phyloP scores from a whole-genome alignment of 1,140 invertebrate genomes.

The Anastatus disparis region DNA sequence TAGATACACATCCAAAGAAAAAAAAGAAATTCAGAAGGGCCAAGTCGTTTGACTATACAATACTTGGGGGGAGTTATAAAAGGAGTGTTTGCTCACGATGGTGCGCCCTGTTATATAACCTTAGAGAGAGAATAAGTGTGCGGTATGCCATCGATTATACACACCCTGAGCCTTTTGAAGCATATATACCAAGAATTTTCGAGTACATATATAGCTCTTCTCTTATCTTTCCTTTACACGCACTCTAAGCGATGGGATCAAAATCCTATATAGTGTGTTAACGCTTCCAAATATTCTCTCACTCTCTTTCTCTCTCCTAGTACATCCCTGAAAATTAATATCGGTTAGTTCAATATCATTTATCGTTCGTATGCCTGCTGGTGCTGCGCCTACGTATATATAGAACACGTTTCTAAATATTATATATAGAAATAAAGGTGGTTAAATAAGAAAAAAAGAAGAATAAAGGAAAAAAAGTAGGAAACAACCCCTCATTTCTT shows the following conservation, averaged over 20 bases:
- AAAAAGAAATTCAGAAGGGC: too few relatives aligned
- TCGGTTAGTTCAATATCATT: slow-evolving; percentile 62
- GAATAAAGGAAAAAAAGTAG: not conserved
- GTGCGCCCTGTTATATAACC: slow-evolving; percentile 39
- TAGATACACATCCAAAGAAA: too few relatives aligned
- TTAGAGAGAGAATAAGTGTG: too few relatives aligned
- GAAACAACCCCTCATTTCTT: not conserved
- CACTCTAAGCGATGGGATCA: slow-evolving; percentile 50
- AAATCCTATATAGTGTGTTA: slow-evolving; percentile 57
- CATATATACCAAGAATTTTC: slow-evolving; percentile 47
- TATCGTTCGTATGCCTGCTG: slow-evolving; percentile 47
- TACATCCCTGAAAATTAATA: slow-evolving; percentile 65
- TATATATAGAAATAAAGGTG: too few relatives aligned
- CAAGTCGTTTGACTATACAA: too few relatives aligned
- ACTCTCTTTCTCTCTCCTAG: too few relatives aligned
- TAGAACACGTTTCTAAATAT: too few relatives aligned
- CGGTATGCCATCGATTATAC: slow-evolving; percentile 58
- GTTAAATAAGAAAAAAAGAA: too few relatives aligned
- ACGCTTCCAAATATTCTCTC: slow-evolving; percentile 58
- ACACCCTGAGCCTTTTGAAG: slow-evolving; percentile 23
- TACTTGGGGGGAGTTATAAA: not conserved
- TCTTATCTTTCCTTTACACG: slow-evolving; percentile 65
- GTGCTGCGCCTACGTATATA: slow-evolving; percentile 38
- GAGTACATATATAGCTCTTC: too few relatives aligned
- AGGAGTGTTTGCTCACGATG: slow-evolving; percentile 26